Evolutionary conservation across 2,888 invertebrate species (phyloP).

Genomic region (Tipula confusa): DNA sequence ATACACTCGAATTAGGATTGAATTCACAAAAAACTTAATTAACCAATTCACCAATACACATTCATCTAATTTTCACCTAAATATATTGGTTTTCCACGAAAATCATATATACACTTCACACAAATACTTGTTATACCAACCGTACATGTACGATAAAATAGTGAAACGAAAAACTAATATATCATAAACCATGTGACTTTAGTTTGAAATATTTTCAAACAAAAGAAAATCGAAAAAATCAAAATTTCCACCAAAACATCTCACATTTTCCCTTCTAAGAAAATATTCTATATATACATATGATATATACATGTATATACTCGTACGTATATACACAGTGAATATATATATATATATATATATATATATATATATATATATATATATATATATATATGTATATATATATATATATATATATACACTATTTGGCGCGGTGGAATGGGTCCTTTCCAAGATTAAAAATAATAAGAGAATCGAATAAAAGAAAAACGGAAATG

Average conservation of each 20-base stretch:
- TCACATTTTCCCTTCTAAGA: background rate
- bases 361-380: background rate
- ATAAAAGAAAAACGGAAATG: conserved; percentile 20
- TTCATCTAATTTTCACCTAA: too few relatives aligned
- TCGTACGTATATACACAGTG: background rate
- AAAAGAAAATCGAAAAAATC: conserved; percentile 25
- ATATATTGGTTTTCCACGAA: too few relatives aligned
- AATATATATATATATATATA: background rate
- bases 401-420: background rate
- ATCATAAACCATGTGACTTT: conserved; percentile 12
- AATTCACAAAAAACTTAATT: too few relatives aligned
- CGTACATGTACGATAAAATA: background rate
- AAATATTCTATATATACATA: background rate
- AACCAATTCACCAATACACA: too few relatives aligned
- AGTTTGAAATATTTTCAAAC: conserved; percentile 8
- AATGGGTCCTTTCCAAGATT: background rate
- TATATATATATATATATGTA: background rate
- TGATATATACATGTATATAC: background rate
- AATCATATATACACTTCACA: too few relatives aligned
- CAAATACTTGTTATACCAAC: background rate
- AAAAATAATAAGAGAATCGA: conserved; percentile 20
- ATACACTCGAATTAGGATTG: too few relatives aligned
- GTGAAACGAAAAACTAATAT: background rate
- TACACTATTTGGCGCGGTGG: background rate
- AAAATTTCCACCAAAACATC: conserved; percentile 5